These are phyloP conservation scores for Podarcis cretensis DNA, from an alignment of 2,113 vertebrate species.

Conservation along the genomic window DNA sequence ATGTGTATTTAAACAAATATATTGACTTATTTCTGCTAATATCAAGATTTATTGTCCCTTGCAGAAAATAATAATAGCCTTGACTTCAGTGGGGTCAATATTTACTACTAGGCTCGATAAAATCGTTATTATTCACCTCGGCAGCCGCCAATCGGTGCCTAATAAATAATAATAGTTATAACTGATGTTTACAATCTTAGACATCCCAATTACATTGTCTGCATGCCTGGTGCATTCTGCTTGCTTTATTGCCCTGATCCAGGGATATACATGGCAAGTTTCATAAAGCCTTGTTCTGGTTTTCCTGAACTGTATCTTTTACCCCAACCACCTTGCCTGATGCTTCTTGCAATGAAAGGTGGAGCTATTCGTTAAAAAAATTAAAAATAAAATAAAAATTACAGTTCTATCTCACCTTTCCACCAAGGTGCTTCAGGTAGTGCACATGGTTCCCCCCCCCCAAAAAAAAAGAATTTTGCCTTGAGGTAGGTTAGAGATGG, in stretches of 20 bases:
- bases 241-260: neutral
- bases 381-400: too few species aligned
- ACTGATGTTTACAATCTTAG: slow-evolving; percentile 67
- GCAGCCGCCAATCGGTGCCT: slow-evolving; percentile 63
- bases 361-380: too few species aligned
- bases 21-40: slow-evolving; percentile 51
- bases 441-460: too few species aligned
- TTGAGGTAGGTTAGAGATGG: too few species aligned
- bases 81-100: slow-evolving; percentile 61
- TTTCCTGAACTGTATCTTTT: too few species aligned
- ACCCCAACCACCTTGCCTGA: neutral
- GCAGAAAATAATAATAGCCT: slow-evolving; percentile 62
- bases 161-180: slow-evolving; percentile 74
- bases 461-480: too few species aligned
- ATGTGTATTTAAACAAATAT: slow-evolving; percentile 31
- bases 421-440: too few species aligned
- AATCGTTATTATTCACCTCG: slow-evolving; percentile 61
- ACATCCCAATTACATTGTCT: slow-evolving; percentile 57
- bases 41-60: slow-evolving; percentile 59
- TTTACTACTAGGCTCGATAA: slow-evolving; percentile 58
- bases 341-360: neutral
- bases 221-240: slow-evolving; percentile 20
- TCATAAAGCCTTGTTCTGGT: neutral
- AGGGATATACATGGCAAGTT: neutral
- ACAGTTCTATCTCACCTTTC: too few species aligned